Evolutionary conservation across 2,797 vertebrate species (phyloP).

Genomic region (Syngnathus rostellatus): DNA sequence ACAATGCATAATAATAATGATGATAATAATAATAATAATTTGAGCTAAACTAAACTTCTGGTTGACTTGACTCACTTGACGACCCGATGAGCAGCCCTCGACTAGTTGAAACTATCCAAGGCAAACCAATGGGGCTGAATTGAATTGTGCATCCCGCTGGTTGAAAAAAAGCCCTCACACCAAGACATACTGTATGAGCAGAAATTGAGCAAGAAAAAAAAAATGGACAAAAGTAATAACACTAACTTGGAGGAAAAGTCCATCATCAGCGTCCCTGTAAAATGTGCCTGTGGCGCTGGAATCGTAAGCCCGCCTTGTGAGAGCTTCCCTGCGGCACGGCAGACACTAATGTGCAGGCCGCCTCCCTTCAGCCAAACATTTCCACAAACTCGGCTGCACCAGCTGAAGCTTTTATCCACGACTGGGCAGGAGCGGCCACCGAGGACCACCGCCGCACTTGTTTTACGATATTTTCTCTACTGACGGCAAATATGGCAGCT

Average conservation of each 20-base stretch:
- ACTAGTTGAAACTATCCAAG: too few species aligned
- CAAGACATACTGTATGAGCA: background rate
- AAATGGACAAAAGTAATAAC: background rate
- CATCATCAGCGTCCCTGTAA: constrained; percentile 19
- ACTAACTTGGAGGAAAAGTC: constrained; percentile 26
- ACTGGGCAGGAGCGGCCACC: constrained; percentile 8
- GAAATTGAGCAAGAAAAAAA: background rate
- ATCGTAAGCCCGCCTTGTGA: constrained; percentile 17
- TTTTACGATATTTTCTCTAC: background rate
- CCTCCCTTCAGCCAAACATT: constrained; percentile 38
- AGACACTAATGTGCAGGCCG: constrained; percentile 31
- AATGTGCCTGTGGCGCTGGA: constrained; percentile 20
- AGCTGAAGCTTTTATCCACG: constrained; percentile 29
- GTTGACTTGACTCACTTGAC: too few species aligned
- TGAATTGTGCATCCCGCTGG: too few species aligned
- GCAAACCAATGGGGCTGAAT: too few species aligned
- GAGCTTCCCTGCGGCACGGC: constrained; percentile 34
- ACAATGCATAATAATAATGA: too few species aligned
- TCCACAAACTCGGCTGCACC: background rate
- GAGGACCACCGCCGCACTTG: constrained; percentile 6
- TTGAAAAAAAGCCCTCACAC: too few species aligned
- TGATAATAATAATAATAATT: background rate
- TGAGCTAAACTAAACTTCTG: too few species aligned
- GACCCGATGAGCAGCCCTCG: too few species aligned
- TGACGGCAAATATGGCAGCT: background rate